A percentile compares a stretch with the other conserved stretches of the same genome.
Conservation (phyloP, 2,888 invertebrate genomes). For the Agapostemon virescens region DNA sequence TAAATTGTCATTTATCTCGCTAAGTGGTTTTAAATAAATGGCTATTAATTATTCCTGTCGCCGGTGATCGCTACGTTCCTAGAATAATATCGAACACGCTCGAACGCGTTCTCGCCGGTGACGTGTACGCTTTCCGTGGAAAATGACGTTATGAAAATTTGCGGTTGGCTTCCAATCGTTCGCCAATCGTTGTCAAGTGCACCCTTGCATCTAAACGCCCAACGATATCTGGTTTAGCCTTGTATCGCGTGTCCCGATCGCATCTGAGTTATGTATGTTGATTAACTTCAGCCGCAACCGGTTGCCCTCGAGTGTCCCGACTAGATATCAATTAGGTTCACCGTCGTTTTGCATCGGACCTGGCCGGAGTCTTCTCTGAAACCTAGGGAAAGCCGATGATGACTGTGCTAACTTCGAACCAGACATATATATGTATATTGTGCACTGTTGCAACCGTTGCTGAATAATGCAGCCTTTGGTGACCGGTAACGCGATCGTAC, state of each 20-base stretch:
- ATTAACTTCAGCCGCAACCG: conserved; percentile 15
- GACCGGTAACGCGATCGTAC: too few species aligned
- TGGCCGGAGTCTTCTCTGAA: background rate
- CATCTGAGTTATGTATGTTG: conserved; percentile 8
- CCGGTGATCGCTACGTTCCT: background rate
- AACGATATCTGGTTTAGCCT: conserved; percentile 3
- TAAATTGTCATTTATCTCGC: conserved; percentile 5
- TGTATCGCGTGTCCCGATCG: conserved; percentile 8
- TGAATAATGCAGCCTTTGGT: too few species aligned
- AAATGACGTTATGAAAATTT: background rate
- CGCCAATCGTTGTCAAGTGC: background rate
- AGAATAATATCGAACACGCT: too few species aligned
- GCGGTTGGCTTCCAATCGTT: background rate
- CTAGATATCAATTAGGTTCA: conserved; percentile 16
- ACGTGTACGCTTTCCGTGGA: background rate
- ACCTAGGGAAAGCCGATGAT: background rate
- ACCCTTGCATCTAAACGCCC: background rate
- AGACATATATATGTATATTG: too few species aligned
- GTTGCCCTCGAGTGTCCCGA: conserved; percentile 11
- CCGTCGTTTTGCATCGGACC: background rate
- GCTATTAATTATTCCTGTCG: conserved; percentile 8
- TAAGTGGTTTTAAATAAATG: conserved; percentile 11
- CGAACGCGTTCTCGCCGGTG: too few species aligned
- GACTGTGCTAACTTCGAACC: background rate
- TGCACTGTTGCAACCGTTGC: background rate